Conservation (phyloP, 2,888 invertebrate genomes). For the Nebria salina region DNA sequence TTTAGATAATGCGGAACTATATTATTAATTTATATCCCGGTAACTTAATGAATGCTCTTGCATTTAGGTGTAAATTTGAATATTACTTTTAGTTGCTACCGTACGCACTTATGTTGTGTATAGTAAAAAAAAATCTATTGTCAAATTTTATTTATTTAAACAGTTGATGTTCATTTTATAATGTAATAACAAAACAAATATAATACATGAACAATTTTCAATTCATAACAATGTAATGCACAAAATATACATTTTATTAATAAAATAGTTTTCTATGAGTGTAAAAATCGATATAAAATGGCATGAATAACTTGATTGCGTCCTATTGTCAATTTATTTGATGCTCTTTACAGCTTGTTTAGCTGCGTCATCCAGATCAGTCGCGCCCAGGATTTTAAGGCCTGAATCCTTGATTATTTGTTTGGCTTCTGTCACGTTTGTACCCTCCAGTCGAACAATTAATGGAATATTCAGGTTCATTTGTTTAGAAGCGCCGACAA, state of each 20-base stretch:
- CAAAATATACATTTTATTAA: background rate
- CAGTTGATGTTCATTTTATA: background rate
- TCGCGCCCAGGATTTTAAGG: constrained; percentile 82
- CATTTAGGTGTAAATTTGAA: no score
- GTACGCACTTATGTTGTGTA: no score
- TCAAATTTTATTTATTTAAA: background rate
- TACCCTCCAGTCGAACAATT: constrained; percentile 95
- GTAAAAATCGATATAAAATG: constrained; percentile 8
- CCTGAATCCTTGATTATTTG: constrained; percentile 84
- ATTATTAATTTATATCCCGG: no score
- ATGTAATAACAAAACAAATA: background rate
- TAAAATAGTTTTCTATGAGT: background rate
- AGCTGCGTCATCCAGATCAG: constrained; percentile 93
- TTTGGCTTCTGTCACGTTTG: constrained; percentile 87
- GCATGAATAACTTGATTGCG: background rate
- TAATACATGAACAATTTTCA: background rate
- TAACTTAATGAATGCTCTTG: no score
- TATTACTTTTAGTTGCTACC: no score
- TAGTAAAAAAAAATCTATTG: background rate
- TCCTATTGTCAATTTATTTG: constrained; percentile 28
- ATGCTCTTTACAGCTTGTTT: constrained; percentile 77
- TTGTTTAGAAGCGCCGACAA: constrained; percentile 86
- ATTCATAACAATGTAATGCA: background rate
- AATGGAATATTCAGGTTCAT: constrained; percentile 86
- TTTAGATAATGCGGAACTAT: no score